These are phyloP conservation scores for Atta texana DNA, from an alignment of 1,140 invertebrate species.

Conservation along the genomic window DNA sequence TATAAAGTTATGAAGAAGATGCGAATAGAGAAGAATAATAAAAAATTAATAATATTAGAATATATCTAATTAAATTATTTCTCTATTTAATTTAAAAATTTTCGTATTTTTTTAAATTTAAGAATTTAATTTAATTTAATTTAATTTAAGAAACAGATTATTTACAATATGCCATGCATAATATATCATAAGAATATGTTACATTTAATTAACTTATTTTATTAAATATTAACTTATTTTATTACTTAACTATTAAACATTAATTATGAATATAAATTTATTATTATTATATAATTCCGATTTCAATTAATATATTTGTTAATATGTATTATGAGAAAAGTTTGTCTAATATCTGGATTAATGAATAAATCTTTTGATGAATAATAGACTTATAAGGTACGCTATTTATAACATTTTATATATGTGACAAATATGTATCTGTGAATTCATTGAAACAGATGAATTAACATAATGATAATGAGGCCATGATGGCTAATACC, in stretches of 20 bases:
- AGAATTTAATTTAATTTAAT: no score
- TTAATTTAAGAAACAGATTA: neutral
- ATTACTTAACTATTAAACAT: neutral
- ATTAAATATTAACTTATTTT: no score
- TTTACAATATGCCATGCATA: neutral
- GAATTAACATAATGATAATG: slow-evolving; percentile 11
- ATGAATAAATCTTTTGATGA: neutral
- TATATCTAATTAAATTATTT: neutral
- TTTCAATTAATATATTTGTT: neutral
- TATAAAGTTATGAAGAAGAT: neutral
- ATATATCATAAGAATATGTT: neutral
- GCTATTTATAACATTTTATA: neutral
- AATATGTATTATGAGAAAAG: neutral
- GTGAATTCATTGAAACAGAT: slow-evolving; percentile 10
- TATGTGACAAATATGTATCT: neutral
- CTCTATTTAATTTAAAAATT: neutral
- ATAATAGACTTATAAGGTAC: neutral
- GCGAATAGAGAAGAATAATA: neutral
- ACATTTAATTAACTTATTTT: neutral
- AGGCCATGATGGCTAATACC: slow-evolving; percentile 14
- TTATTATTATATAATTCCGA: neutral
- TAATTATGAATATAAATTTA: slow-evolving; percentile 7
- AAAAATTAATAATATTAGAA: neutral
- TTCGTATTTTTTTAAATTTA: neutral
- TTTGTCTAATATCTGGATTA: neutral